Evolutionary conservation across 2,888 invertebrate species (phyloP), one percentile per base, ranked within the genome.

Genomic region (Horisme vitalbata): DNA sequence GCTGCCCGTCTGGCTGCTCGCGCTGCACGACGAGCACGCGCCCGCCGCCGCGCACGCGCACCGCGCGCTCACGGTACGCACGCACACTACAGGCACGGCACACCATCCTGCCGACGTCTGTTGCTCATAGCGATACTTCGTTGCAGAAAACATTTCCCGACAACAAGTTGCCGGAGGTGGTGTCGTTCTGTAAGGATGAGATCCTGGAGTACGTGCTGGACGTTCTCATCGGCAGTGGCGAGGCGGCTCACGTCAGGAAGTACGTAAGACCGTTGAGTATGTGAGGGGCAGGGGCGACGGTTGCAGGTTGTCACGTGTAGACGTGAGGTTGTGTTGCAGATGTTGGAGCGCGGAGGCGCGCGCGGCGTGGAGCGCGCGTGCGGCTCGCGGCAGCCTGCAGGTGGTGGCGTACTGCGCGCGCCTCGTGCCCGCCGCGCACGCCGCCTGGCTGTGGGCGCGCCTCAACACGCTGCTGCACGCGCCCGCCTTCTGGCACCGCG

Each of bases 1-100:
- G 49, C 92, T 94, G 71, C 96, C 96, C 1, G 91, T 94, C 2
- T 98, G 98, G 98, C 93, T 97, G 66, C 92, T 94, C 30, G 94
- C 96, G 37, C 95, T 94, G 71, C 94, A 94, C 85, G 98, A 98
- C 77, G 93, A 94, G 7, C 95, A 96, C 82, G 93, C 95, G 24
- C 96, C 97, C 6, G 96, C 96, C 18, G 57, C 55, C 44, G 55
- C 78, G 0, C 60, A 59, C 28, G 70, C 71, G 0, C 44, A 45
- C 1, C 33, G 24, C 53, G 65, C 79, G 20, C 71, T 79, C 36
- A 38, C 58, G 28, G 77, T 75, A 41, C 27, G 4, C 7, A 14
- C 7, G 13, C 10, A n/a, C n/a, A n/a, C n/a, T n/a, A n/a, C n/a
- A n/a, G n/a, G n/a, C n/a, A n/a, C n/a, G n/a, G n/a, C n/a, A n/a